These are phyloP conservation scores for Ispidina picta DNA, from an alignment of 2,797 vertebrate species.

Conservation along the genomic window DNA sequence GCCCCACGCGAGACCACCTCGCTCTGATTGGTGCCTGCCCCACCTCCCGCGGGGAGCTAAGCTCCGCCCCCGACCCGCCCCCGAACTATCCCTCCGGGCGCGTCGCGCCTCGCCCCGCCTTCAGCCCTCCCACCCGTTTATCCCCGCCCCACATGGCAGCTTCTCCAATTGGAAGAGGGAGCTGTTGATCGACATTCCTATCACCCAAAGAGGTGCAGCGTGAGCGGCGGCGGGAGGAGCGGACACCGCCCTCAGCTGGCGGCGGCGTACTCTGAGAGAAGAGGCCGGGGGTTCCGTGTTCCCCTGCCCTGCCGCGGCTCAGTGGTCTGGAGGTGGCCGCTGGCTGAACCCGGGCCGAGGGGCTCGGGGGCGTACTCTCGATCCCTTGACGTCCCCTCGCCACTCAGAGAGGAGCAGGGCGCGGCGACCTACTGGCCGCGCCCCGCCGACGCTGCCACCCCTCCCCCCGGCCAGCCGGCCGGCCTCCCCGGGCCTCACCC, in stretches of 20 bases:
- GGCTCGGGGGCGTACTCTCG: not conserved
- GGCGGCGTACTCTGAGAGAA: no score
- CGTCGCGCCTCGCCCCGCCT: not conserved
- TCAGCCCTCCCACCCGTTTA: not conserved
- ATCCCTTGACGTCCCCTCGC: no score
- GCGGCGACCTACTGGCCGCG: not conserved
- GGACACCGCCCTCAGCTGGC: no score
- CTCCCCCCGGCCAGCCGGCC: not conserved
- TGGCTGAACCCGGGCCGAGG: not conserved
- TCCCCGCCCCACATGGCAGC: not conserved
- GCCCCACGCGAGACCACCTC: rapidly evolving
- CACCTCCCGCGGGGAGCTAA: not conserved
- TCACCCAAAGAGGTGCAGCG: no score
- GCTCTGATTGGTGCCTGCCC: not conserved
- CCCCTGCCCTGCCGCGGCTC: not conserved
- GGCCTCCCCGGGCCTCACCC: not conserved
- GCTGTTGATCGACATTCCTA: no score
- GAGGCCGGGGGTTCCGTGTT: no score
- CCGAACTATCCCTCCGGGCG: not conserved
- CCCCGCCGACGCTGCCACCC: not conserved
- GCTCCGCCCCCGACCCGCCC: not conserved
- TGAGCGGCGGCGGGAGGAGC: no score
- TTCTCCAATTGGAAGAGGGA: no score
- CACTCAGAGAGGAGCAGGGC: not conserved
- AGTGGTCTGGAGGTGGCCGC: not conserved